Percentiles rank a stretch among this genome's conserved stretches.
phyloP scores from a whole-genome alignment of 2,113 vertebrate genomes.

The Podocnemis expansa region DNA sequence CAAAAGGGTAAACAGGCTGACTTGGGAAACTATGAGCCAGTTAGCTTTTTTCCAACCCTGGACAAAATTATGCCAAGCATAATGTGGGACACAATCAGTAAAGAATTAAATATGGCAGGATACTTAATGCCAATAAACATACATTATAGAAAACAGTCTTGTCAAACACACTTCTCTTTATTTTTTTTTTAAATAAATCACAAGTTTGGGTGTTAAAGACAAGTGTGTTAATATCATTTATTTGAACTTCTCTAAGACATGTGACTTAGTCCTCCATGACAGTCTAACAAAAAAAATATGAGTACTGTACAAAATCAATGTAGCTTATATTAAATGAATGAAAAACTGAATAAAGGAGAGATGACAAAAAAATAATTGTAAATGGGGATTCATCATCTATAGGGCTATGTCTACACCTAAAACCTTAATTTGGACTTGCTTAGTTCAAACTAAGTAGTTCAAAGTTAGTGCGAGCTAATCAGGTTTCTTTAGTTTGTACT shows the following conservation, averaged over 20 bases:
- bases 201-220: neutral
- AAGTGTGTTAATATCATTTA: neutral
- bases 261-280: neutral
- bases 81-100: neutral
- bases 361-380: neutral
- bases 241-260: neutral
- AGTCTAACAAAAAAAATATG: neutral
- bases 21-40: neutral
- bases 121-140: neutral
- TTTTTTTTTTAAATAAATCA: neutral
- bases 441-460: too few relatives aligned
- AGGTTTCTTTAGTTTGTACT: too few relatives aligned
- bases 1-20: neutral
- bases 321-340: neutral
- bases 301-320: neutral
- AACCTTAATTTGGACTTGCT: too few relatives aligned
- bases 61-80: neutral
- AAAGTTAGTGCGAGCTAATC: too few relatives aligned
- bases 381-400: neutral
- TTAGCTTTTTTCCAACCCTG: neutral
- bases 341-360: neutral
- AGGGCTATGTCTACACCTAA: too few relatives aligned
- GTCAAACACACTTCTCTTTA: neutral
- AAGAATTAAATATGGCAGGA: neutral
- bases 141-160: neutral